Evolutionary conservation across 2,888 invertebrate species (phyloP).

Genomic region (Endomychus coccineus): DNA sequence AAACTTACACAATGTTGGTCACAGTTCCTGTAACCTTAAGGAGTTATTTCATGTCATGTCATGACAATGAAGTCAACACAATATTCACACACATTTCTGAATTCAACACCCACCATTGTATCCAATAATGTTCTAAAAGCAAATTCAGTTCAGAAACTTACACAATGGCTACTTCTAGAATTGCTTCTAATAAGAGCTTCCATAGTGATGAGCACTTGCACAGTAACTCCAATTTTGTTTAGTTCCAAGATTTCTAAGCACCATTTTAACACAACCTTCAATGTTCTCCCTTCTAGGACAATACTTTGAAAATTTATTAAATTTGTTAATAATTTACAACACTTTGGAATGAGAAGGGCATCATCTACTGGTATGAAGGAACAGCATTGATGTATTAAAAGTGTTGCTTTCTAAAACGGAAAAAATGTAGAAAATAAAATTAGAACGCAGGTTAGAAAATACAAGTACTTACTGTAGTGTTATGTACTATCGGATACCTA

Average conservation of each 20-base stretch:
- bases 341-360: slow-evolving; percentile 50
- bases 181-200: slow-evolving; percentile 39
- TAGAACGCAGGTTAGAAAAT: slow-evolving; percentile 8
- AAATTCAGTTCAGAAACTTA: too few species aligned
- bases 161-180: slow-evolving; percentile 6
- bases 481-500: slow-evolving; percentile 38
- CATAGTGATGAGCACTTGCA: slow-evolving; percentile 39
- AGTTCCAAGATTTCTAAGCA: slow-evolving; percentile 36
- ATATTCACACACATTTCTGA: too few species aligned
- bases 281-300: slow-evolving; percentile 38
- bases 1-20: too few species aligned
- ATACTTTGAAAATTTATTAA: slow-evolving; percentile 51
- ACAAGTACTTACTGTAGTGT: slow-evolving; percentile 32
- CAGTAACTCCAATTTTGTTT: slow-evolving; percentile 28
- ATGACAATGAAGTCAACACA: too few species aligned
- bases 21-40: too few species aligned
- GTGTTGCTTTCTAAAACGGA: slow-evolving; percentile 37
- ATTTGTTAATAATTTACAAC: slow-evolving; percentile 51
- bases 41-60: too few species aligned
- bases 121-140: too few species aligned
- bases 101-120: too few species aligned
- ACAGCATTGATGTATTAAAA: slow-evolving; percentile 40
- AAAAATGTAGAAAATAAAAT: slow-evolving; percentile 6
- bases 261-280: slow-evolving; percentile 38
- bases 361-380: slow-evolving; percentile 44